A percentile compares a stretch with the other conserved stretches of the same genome.
phyloP scores from a whole-genome alignment of 1,140 invertebrate genomes.

The Drosophila simulans region DNA sequence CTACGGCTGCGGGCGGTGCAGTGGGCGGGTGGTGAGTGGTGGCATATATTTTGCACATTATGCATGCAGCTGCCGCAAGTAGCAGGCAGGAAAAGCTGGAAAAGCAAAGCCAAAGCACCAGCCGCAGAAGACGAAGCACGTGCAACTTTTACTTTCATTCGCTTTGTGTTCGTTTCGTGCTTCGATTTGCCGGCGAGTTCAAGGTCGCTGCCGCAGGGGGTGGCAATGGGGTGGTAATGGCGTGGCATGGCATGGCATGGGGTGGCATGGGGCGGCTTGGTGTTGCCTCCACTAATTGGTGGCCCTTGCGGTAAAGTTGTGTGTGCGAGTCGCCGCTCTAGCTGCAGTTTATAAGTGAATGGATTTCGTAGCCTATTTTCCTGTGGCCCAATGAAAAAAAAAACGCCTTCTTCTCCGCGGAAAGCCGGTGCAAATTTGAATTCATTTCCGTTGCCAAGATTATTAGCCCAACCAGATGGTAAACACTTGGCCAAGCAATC shows the following conservation, averaged over 20 bases:
- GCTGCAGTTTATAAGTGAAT: not conserved
- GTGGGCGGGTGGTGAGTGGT: too few relatives aligned
- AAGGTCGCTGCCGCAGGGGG: constrained; percentile 50
- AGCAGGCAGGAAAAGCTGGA: constrained; percentile 19
- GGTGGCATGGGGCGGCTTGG: not conserved
- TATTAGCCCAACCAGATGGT: not conserved
- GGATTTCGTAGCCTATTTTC: constrained; percentile 55
- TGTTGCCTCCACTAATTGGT: constrained; percentile 57
- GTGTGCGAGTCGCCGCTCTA: not conserved
- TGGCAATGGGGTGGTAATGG: not conserved
- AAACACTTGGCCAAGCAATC: not conserved
- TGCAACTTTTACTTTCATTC: constrained; percentile 77
- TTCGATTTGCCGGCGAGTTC: constrained; percentile 74
- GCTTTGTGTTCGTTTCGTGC: constrained; percentile 62
- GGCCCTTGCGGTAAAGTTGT: constrained; percentile 42
- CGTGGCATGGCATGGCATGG: not conserved
- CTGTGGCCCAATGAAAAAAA: constrained; percentile 12
- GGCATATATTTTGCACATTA: constrained; percentile 50
- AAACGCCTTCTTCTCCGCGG: not conserved
- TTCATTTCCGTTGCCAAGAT: not conserved
- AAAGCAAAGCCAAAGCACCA: constrained; percentile 11
- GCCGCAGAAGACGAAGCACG: constrained; percentile 44
- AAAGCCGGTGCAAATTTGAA: not conserved
- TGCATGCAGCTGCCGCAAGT: constrained; percentile 75
- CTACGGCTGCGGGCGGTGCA: too few relatives aligned